A percentile compares a stretch with the other conserved stretches of the same genome.
Conservation (phyloP, 2,797 vertebrate genomes). For the Enoplosus armatus region DNA sequence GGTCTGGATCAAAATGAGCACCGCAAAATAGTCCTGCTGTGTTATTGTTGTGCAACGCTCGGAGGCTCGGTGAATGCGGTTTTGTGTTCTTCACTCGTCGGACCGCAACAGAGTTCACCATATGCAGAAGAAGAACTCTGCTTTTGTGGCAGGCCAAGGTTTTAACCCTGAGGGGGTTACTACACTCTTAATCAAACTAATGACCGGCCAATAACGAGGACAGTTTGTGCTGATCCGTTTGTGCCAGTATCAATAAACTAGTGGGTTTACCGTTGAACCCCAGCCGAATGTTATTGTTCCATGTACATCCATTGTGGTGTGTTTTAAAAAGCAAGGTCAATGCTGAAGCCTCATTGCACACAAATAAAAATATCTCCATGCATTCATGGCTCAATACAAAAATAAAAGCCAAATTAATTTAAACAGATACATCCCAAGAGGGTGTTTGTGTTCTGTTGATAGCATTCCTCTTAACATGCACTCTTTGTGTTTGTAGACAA, state of each 20-base stretch:
- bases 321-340: conserved; percentile 68
- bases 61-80: conserved; percentile 50
- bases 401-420: conserved; percentile 63
- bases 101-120: conserved; percentile 40
- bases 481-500: conserved; percentile 47
- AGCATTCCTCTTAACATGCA: conserved; percentile 34
- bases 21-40: conserved; percentile 66
- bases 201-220: conserved; percentile 59
- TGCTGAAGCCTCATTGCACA: conserved; percentile 74
- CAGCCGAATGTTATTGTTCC: conserved; percentile 56
- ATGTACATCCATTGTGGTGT: conserved; percentile 52
- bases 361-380: conserved; percentile 74
- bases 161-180: conserved; percentile 51
- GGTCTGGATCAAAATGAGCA: conserved; percentile 70
- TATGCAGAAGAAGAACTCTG: conserved; percentile 36
- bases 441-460: conserved; percentile 54
- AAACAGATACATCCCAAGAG: conserved; percentile 62
- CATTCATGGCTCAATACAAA: conserved; percentile 64
- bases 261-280: conserved; percentile 49
- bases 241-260: conserved; percentile 64
- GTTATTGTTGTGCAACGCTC: conserved; percentile 69
- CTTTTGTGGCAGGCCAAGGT: conserved; percentile 48
- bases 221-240: conserved; percentile 54
- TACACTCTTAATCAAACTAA: conserved; percentile 76
- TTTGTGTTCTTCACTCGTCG: conserved; percentile 54